Evolutionary conservation across 1,140 invertebrate species (phyloP), one percentile per base, ranked within the genome.

Genomic region (Popillia japonica): DNA sequence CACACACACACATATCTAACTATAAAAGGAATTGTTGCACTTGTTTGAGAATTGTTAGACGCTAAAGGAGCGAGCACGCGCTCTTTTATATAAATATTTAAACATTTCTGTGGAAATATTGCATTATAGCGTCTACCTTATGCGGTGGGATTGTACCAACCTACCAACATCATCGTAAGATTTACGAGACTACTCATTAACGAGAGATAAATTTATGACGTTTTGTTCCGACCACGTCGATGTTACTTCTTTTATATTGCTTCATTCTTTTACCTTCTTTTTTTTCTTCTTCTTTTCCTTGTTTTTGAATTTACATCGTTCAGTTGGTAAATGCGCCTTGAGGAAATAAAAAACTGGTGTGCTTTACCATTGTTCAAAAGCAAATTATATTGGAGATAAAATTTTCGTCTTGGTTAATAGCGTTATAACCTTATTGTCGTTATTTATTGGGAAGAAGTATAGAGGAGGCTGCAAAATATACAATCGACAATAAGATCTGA

Each of bases 401-500:
- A 74, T 74, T 74, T 74, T 74, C 72, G 72, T 44, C 41, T 14
- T 40, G 41, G 11, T 34, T 41, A 74, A 17, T 0, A 34, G 61
- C 27, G 27, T 68, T 68, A 23, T 68, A 68, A 68, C 61, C n/a
- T n/a, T n/a, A n/a, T n/a, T n/a, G n/a, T 68, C 27, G 6, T 10
- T 68, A 27, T 68, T 68, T 68, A 68, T 23, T 68, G 61, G 8
- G 20, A 68, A 27, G 14, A 68, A 14, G 61, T 27, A 22, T 17
- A 68, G 61, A n/a, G 0, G 61, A 34, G 40, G 40, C 40, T 17
- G 72, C 72, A 74, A 74, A 74, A 11, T 74, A 74, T 20, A 74
- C 72, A 74, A 74, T 74, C 40, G 22, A 74, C 72, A 74, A 74
- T 74, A 9, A 41, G 72, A 74, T 74, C 72, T 41, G 34, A 74